Conservation (phyloP, 2,888 invertebrate genomes). For the Drosophila nr. perissopoda region DNA sequence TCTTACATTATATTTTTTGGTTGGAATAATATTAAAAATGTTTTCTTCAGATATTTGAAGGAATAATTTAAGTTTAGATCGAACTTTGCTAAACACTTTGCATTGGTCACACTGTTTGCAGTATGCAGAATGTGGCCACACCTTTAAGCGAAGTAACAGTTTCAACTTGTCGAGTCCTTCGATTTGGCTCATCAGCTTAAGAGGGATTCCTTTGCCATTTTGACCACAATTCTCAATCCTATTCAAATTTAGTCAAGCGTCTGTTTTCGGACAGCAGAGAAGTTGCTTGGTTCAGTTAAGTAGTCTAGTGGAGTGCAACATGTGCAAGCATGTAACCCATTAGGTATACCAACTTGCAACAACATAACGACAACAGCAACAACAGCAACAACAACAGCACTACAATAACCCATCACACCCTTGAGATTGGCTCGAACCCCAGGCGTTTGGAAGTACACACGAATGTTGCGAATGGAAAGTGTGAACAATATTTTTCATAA, state of each 20-base stretch:
- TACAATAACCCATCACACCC: conserved; percentile 26
- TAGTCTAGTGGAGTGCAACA: conserved; percentile 44
- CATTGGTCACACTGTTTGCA: background rate
- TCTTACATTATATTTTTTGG: no score
- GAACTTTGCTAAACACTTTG: background rate
- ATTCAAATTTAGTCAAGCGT: conserved; percentile 34
- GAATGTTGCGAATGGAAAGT: conserved; percentile 65
- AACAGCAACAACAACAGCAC: conserved; percentile 22
- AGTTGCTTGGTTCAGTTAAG: conserved; percentile 12
- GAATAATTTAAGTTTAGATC: background rate
- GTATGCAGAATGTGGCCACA: background rate
- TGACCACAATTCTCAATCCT: conserved; percentile 33
- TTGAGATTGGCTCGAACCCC: conserved; percentile 33
- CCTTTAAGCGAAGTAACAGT: background rate
- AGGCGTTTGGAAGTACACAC: conserved; percentile 19
- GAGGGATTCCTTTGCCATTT: conserved; percentile 15
- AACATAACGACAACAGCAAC: conserved; percentile 5
- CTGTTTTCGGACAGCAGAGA: conserved; percentile 1
- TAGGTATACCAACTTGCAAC: conserved; percentile 67
- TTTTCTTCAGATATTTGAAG: no score
- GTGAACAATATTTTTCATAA: conserved; percentile 84
- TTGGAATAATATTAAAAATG: no score
- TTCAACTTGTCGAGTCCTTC: conserved; percentile 20
- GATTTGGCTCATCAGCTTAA: conserved; percentile 3
- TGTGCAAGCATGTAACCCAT: conserved; percentile 76